Evolutionary conservation across 1,140 invertebrate genomes (phyloP).

Genomic region (Drosophila parabipectinata): DNA sequence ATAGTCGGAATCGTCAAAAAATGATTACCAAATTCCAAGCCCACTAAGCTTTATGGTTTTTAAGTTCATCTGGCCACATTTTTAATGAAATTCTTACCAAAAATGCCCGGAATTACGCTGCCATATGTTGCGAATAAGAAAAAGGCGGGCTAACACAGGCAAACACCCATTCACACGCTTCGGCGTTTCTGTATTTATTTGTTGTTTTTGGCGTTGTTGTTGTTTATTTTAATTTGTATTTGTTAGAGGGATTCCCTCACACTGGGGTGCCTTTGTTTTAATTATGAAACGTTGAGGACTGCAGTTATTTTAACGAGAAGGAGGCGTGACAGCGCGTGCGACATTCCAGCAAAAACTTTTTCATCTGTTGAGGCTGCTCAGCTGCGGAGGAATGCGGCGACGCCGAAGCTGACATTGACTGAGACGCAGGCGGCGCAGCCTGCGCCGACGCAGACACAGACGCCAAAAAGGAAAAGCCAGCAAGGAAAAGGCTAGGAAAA

Average conservation of each 20-base stretch:
- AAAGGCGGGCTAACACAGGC: constrained; percentile 63
- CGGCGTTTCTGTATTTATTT: too few relatives aligned
- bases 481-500: constrained; percentile 34
- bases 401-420: constrained; percentile 31
- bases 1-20: background rate
- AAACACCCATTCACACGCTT: constrained; percentile 3
- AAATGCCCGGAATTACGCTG: constrained; percentile 61
- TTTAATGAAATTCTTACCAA: constrained; percentile 45
- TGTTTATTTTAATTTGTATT: background rate
- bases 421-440: constrained; percentile 13
- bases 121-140: constrained; percentile 64
- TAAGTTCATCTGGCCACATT: constrained; percentile 7
- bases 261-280: constrained; percentile 31
- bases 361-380: constrained; percentile 73
- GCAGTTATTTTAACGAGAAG: constrained; percentile 41
- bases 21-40: background rate
- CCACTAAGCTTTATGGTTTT: constrained; percentile 6
- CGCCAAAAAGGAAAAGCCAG: constrained; percentile 16
- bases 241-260: constrained; percentile 31
- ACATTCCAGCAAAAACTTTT: constrained; percentile 67
- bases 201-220: background rate
- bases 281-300: constrained; percentile 49
- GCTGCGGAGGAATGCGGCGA: constrained; percentile 36
- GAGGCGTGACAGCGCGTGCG: constrained; percentile 56
- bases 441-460: constrained; percentile 52